phyloP scores from a whole-genome alignment of 1,140 invertebrate species.

The Sitodiplosis mosellana region DNA sequence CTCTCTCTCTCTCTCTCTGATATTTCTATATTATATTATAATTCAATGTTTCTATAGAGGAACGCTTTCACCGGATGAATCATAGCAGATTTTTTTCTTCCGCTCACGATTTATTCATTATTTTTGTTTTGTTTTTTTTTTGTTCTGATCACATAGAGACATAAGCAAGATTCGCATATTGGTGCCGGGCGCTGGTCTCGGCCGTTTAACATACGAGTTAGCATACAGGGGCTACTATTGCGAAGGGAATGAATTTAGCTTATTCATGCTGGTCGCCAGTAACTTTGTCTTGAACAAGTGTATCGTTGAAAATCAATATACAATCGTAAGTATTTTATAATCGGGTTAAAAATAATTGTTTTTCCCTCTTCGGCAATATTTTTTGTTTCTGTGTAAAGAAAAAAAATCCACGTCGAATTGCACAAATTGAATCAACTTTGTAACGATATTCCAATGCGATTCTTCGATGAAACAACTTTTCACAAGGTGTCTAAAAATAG shows the following conservation, averaged over 20 bases:
- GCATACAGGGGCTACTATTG: constrained; percentile 74
- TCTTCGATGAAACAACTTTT: too few species aligned
- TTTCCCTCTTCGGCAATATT: too few species aligned
- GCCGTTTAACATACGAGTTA: constrained; percentile 84
- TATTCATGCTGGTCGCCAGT: constrained; percentile 94
- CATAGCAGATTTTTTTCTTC: background rate
- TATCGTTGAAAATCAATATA: constrained; percentile 20
- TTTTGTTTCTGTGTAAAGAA: too few species aligned
- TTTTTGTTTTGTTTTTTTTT: background rate
- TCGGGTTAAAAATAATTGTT: too few species aligned
- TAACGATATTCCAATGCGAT: too few species aligned
- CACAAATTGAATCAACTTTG: too few species aligned
- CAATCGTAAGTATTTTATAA: constrained; percentile 4
- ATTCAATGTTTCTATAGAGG: too few species aligned
- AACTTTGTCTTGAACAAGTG: constrained; percentile 83
- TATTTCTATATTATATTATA: too few species aligned
- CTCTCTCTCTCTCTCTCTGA: too few species aligned
- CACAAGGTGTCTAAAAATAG: too few species aligned
- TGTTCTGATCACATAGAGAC: constrained; percentile 21
- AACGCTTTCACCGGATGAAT: background rate
- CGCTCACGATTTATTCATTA: background rate
- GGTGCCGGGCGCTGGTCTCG: constrained; percentile 88
- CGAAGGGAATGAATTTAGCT: constrained; percentile 94
- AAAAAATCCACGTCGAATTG: too few species aligned
- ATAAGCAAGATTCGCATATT: constrained; percentile 50